Percentiles rank a stretch among this genome's conserved stretches.
Conservation (phyloP, 2,113 vertebrate species). For the Thalassarche chlororhynchos region DNA sequence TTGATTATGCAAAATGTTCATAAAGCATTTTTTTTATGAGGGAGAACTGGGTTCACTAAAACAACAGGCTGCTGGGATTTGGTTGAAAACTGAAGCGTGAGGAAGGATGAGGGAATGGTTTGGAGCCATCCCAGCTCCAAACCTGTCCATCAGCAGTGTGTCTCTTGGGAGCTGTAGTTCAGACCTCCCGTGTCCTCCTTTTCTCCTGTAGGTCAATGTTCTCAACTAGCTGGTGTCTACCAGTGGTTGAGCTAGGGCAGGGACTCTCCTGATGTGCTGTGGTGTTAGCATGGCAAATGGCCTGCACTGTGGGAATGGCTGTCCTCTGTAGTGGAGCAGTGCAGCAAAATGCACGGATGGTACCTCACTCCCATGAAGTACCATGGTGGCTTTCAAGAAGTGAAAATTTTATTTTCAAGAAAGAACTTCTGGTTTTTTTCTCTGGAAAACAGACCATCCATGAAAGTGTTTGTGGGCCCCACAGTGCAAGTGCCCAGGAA, state of each 20-base stretch:
- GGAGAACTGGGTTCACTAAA: background rate
- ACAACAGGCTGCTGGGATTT: background rate
- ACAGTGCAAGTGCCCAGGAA: background rate
- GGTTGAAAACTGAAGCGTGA: background rate
- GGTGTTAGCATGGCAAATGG: too few species aligned
- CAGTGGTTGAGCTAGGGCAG: background rate
- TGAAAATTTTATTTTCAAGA: background rate
- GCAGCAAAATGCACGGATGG: background rate
- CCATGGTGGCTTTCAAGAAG: background rate
- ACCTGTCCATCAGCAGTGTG: background rate
- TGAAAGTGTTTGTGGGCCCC: background rate
- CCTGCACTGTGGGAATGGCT: background rate
- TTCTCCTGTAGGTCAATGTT: background rate
- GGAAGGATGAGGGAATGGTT: background rate
- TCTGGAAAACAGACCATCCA: background rate
- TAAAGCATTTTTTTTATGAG: background rate
- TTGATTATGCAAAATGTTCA: background rate
- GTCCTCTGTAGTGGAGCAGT: rapidly evolving
- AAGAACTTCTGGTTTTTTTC: background rate
- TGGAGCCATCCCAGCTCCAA: background rate
- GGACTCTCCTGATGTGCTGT: background rate
- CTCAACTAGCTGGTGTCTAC: background rate
- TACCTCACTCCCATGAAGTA: background rate
- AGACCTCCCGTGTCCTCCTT: rapidly evolving
- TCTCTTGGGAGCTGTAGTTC: background rate